Evolutionary conservation across 2,888 invertebrate genomes (phyloP), one percentile per base, ranked within the genome.

Genomic region (Scrobipalpa atriplicella): DNA sequence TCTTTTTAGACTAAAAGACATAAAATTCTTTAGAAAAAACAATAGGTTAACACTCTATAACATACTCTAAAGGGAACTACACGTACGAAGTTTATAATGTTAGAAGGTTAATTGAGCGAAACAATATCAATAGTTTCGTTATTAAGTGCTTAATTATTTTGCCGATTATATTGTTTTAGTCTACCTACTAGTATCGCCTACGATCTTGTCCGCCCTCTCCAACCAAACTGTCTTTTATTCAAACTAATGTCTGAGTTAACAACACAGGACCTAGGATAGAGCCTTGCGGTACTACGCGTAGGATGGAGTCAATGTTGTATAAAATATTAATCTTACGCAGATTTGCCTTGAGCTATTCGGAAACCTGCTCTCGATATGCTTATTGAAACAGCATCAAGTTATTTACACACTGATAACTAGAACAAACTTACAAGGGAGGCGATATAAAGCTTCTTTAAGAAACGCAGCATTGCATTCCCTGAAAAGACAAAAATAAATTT

Each of bases 241-340:
- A 36, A 16, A 77, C 68, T 74, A 73, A 75, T 52, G 52, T 21
- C 70, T 77, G 75, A 74, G 76, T 77, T 75, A 79, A 80, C 75
- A 78, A 72, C 72, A 70, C 70, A 74, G 81, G 81, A 77, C 78
- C 81, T 75, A 85, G 78, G 77, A 75, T 72, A 71, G 72, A 81
- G 70, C 85, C 87, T 87, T 86, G 86, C 65, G 75, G 82, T 70
- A 85, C 68, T 69, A 78, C 74, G 78, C 74, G 83, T 85, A 79
- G 84, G 86, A 68, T 74, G 65, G 1, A 66, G 47, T 64, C 66
- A 64, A 68, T 62, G 64, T 67, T 54, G 38, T 58, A 61, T 71
- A 61, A 67, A 72, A 73, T 70, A 70, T 71, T 71, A 60, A 65
- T 66, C 69, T 68, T 70, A 72, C 19, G 71, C 71, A 52, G 64